phyloP scores from a whole-genome alignment of 1,140 invertebrate genomes.

The Zaprionus camerounensis region DNA sequence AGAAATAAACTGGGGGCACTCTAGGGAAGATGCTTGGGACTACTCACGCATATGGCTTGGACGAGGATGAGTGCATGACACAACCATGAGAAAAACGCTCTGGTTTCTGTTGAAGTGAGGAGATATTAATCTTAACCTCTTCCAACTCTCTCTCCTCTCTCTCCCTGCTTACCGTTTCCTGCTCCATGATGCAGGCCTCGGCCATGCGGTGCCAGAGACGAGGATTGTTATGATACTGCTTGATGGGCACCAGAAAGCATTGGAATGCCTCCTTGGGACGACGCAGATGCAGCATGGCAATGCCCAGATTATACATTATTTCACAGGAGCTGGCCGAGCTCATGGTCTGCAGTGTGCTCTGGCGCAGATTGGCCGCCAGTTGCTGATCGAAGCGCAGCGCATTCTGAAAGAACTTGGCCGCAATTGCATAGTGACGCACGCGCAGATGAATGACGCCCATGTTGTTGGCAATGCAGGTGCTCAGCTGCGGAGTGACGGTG shows the following conservation, averaged over 20 bases:
- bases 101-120: conserved; percentile 52
- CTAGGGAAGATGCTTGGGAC: neutral
- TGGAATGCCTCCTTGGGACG: conserved; percentile 94
- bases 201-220: conserved; percentile 96
- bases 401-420: conserved; percentile 93
- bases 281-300: conserved; percentile 92
- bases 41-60: conserved; percentile 63
- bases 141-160: no score
- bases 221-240: conserved; percentile 94
- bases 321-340: conserved; percentile 89
- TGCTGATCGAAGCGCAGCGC: conserved; percentile 92
- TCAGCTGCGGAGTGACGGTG: conserved; percentile 87
- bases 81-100: conserved; percentile 51
- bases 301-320: conserved; percentile 96
- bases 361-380: conserved; percentile 85
- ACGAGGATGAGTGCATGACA: conserved; percentile 9
- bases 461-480: conserved; percentile 94
- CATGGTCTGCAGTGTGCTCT: conserved; percentile 63
- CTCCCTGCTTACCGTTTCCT: conserved; percentile 86
- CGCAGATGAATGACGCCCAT: conserved; percentile 94
- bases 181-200: conserved; percentile 93
- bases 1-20: neutral
- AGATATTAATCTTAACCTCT: neutral
- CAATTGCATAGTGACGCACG: conserved; percentile 93
- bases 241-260: conserved; percentile 94